A percentile compares a stretch with the other conserved stretches of the same genome.
Conservation (phyloP, 2,797 vertebrate species). For the Enteromius fasciolatus region DNA sequence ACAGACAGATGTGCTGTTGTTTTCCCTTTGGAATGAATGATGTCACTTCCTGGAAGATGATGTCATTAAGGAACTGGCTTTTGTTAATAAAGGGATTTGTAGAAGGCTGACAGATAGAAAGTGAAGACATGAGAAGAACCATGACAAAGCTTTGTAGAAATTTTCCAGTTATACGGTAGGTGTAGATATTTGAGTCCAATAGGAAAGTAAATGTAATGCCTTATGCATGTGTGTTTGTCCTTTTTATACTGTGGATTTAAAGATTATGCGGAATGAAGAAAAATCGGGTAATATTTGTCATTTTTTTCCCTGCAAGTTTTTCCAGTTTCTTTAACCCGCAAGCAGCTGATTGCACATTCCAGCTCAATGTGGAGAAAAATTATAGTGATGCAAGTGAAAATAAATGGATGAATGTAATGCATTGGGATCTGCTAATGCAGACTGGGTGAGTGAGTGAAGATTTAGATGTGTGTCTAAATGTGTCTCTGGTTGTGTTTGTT, state of each 20-base stretch:
- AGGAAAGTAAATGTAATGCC: neutral
- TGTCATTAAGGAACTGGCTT: neutral
- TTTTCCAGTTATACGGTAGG: neutral
- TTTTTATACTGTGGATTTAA: neutral
- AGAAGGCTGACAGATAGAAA: neutral
- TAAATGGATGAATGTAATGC: conserved; percentile 2
- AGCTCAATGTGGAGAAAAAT: conserved; percentile 31
- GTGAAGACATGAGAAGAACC: neutral
- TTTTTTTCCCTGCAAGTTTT: conserved; percentile 22
- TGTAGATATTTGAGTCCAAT: neutral
- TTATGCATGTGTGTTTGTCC: neutral
- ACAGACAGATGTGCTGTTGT: neutral
- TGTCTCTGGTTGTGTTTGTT: conserved; percentile 44
- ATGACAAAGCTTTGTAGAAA: neutral
- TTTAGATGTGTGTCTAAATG: conserved; percentile 3
- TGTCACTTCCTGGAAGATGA: conserved; percentile 22
- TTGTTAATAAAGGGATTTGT: conserved; percentile 3
- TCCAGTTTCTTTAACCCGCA: conserved; percentile 18
- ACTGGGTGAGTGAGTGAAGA: conserved; percentile 9
- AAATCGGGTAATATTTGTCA: neutral
- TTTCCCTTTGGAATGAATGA: neutral
- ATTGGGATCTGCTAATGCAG: neutral
- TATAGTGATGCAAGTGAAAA: neutral
- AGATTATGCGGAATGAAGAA: neutral
- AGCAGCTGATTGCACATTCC: conserved; percentile 28